Percentiles rank a stretch among this genome's conserved stretches.
phyloP scores from a whole-genome alignment of 2,113 vertebrate species.

The Eptesicus fuscus region DNA sequence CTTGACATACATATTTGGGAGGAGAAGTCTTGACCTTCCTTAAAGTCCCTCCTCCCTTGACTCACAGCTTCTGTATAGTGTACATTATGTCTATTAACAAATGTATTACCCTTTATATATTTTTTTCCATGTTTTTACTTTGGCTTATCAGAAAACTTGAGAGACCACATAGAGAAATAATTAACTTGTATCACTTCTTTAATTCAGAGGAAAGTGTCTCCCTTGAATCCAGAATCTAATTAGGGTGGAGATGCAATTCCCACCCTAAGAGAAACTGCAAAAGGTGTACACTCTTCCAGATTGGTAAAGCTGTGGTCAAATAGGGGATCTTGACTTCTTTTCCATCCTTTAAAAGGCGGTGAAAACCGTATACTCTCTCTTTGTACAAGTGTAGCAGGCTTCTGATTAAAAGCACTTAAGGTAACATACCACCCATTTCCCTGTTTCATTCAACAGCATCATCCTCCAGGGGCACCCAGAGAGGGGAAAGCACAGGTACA shows the following conservation, averaged over 20 bases:
- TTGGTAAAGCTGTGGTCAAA: not conserved
- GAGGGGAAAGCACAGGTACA: not conserved
- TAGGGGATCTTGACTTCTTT: not conserved
- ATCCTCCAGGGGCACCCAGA: not conserved
- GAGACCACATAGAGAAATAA: not conserved
- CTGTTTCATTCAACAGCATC: not conserved
- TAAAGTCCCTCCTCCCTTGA: not conserved
- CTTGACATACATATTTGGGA: not conserved
- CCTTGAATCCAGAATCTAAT: not conserved
- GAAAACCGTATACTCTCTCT: not conserved
- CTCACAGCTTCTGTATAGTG: not conserved
- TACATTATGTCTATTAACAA: not conserved
- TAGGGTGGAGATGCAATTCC: no score
- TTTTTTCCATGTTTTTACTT: not conserved
- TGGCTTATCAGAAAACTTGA: not conserved
- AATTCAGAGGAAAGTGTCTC: not conserved
- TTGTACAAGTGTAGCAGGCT: not conserved
- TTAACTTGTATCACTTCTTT: not conserved
- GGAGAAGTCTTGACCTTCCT: not conserved
- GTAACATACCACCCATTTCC: not conserved
- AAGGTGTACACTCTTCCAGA: not conserved
- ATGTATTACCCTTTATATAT: not conserved
- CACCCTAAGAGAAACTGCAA: not conserved
- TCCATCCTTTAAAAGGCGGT: not conserved
- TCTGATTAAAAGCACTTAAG: not conserved